Evolutionary conservation across 2,113 vertebrate genomes (phyloP).

Genomic region (Sterna hirundo): DNA sequence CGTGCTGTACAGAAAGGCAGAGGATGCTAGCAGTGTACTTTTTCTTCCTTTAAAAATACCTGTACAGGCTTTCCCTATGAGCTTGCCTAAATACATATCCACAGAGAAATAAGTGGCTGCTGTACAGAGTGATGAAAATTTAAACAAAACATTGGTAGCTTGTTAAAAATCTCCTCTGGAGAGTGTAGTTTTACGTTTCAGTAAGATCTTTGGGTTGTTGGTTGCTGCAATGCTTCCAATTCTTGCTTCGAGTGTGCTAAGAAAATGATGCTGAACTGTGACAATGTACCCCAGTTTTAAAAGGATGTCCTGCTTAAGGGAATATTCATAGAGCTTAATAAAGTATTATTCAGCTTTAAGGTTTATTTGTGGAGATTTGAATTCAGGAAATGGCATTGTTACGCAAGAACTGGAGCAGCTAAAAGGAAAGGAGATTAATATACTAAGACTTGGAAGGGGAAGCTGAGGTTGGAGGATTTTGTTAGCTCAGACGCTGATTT

Average conservation of each 20-base stretch:
- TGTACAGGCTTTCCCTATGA: background rate
- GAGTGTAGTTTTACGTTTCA: background rate
- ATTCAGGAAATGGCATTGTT: conserved; percentile 53
- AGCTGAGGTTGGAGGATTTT: background rate
- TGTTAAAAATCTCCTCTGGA: background rate
- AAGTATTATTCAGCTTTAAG: conserved; percentile 44
- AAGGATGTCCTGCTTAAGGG: conserved; percentile 7
- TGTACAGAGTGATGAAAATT: background rate
- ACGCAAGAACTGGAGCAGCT: conserved; percentile 30
- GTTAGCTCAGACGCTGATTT: background rate
- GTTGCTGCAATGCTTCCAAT: background rate
- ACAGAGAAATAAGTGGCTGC: background rate
- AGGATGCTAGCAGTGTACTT: background rate
- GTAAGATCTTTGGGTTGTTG: background rate
- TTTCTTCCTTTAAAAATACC: background rate
- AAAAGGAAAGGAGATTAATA: conserved; percentile 52
- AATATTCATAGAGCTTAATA: conserved; percentile 16
- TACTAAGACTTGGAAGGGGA: background rate
- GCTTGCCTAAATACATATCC: background rate
- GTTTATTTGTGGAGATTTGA: conserved; percentile 46
- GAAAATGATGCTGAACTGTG: background rate
- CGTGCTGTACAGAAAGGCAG: background rate
- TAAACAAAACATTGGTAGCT: background rate
- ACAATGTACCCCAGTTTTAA: background rate
- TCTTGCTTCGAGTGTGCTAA: background rate